Conservation (phyloP, 2,797 vertebrate genomes). For the Masticophis lateralis region DNA sequence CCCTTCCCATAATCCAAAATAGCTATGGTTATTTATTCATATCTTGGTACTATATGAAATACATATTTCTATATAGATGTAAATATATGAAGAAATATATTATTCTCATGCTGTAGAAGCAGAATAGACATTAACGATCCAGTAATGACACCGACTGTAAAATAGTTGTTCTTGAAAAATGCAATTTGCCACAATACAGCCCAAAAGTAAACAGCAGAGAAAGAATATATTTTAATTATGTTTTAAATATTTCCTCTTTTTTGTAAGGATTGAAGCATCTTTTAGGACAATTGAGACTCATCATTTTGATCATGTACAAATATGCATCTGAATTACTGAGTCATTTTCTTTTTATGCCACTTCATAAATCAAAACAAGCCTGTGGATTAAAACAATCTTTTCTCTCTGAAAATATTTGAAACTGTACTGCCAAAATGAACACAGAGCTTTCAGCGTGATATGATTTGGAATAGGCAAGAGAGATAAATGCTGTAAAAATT, state of each 20-base stretch:
- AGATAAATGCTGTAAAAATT: constrained; percentile 47
- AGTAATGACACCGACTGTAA: constrained; percentile 45
- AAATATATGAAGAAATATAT: constrained; percentile 11
- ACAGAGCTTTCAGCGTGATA: constrained; percentile 39
- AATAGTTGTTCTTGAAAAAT: constrained; percentile 43
- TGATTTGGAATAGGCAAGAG: constrained; percentile 40
- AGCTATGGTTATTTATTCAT: not conserved
- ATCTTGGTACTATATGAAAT: not conserved
- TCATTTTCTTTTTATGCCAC: constrained; percentile 39
- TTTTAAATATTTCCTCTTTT: not conserved
- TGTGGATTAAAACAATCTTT: constrained; percentile 42
- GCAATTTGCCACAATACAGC: constrained; percentile 9
- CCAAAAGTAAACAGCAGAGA: not conserved
- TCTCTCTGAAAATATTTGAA: constrained; percentile 35
- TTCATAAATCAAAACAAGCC: constrained; percentile 47
- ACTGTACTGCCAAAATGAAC: constrained; percentile 17
- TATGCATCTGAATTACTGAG: constrained; percentile 25
- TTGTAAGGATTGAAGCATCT: not conserved
- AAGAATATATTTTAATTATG: constrained; percentile 19
- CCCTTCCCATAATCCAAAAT: not conserved
- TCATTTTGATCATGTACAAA: constrained; percentile 46
- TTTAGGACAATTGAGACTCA: constrained; percentile 18
- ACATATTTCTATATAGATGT: not conserved
- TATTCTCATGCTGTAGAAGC: constrained; percentile 30
- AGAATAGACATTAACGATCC: constrained; percentile 29